Base-by-base conservation (phyloP, 2,113 vertebrate species). In the Dicaeum eximium region DNA sequence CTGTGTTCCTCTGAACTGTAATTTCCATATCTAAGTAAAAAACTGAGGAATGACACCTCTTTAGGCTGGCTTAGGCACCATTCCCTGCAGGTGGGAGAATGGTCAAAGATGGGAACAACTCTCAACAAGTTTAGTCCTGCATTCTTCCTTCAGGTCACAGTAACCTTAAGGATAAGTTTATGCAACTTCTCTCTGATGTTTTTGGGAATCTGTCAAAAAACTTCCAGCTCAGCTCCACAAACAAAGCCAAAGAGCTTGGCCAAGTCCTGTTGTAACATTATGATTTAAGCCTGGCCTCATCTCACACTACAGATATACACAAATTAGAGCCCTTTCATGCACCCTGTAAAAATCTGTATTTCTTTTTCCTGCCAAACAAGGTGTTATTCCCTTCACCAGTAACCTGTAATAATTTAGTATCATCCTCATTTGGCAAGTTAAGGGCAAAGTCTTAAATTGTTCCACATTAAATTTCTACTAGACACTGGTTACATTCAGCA, bases 351-450 rank as follows among this genome's bases (percentile, higher is more conserved):
- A 93, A n/a, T 30, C 30, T 75, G 38, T 31, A 31, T 15, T 80
- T 88, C 62, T 92, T 86, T 91, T 90, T 73, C 44, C 51, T 65
- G 30, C 75, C 35, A 57, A 83, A 85, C 22, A 27, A 6, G 58
- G 35, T 17, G 8, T 81, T 87, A 87, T 57, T 88, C 64, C 56
- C 40, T 93, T 88, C 56, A 50, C 57, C 44, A 82, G 47, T 66
- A 92, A 73, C 27, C 47, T 77, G 2, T 64, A 88, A 38, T 80
- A 83, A 93, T 78, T 88, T 90, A 45, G 60, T 74, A 42, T 86
- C 7, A 6, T 86, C 75, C 75, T 87, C 60, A 48, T 88, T 92
- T 96, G 92, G 54, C 90, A 88, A 86, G 38, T 84, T 80, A 94
- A 91, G 24, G 54, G 33, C 71, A 91, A 86, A 78, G 30, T 66